Evolutionary conservation across 2,113 vertebrate species (phyloP), one percentile per base, ranked within the genome.

Genomic region (Orientallactaga bullata): DNA sequence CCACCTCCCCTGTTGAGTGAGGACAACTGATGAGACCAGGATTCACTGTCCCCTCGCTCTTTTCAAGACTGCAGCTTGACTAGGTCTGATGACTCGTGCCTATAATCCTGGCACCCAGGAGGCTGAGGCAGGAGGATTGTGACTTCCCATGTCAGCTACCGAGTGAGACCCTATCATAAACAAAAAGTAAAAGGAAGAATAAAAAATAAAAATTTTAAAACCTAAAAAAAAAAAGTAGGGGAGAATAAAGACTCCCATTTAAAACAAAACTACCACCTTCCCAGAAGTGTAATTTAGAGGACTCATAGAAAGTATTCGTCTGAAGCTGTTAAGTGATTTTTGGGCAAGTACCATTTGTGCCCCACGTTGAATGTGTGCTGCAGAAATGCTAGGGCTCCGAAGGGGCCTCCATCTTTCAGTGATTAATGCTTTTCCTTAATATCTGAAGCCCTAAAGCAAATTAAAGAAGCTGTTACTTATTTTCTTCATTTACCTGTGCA

Each of bases 251-350:
- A 20, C 24, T 24, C 26, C 80, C 28, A 1, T 47, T 55, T 60
- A 39, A 93, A 79, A 23, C 8, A 35, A 51, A 91, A 61, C 16
- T 16, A 0, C 8, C 30, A n/a, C 21, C 26, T 85, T 82, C 7
- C 16, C 55, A 12, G 20, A 32, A 78, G 4, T 76, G 0, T 80
- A 60, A 65, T 10, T 73, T 47, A 6, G 0, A 15, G 65, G 11
- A 65, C 39, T 58, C 10, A 6, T 39, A 28, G 85, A 65, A 69
- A 39, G 16, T 23, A 39, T 6, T 87, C 55, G 21, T 10, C 81
- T 73, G 15, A 72, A 21, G 47, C n/a, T 85, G 8, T 60, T 12
- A 11, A 3, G 3, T 63, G 5, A 78, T 87, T 63, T 9, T 79
- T 16, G 5, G 37, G 39, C 65, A 30, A 55, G 77, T 32, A 6